Evolutionary conservation across 2,113 vertebrate genomes (phyloP).

Genomic region (Spermophilus dauricus): DNA sequence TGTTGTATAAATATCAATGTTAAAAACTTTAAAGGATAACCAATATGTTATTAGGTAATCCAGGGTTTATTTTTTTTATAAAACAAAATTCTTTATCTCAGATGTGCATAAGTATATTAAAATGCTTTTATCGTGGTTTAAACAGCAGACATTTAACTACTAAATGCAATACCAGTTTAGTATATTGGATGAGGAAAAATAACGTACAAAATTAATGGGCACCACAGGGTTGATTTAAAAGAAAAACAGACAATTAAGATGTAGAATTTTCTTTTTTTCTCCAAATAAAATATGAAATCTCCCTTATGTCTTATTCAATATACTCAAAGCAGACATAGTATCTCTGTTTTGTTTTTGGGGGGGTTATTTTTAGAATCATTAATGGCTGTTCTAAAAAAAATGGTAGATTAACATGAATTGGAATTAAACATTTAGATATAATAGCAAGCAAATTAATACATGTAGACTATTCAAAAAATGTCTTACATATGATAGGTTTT

Average conservation of each 20-base stretch:
- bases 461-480: not conserved
- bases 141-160: not conserved
- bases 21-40: not conserved
- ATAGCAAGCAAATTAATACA: not conserved
- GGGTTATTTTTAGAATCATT: not conserved
- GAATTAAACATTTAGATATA: not conserved
- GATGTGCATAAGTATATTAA: not conserved
- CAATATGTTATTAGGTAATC: not conserved
- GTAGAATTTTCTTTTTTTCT: not conserved
- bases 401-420: not conserved
- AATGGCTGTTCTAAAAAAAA: accelerated
- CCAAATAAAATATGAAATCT: not conserved
- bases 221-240: not conserved
- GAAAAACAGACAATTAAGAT: not conserved
- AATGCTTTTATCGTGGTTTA: not conserved
- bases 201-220: not conserved
- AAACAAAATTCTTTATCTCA: not conserved
- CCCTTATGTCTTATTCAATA: not conserved
- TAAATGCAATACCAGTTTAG: not conserved
- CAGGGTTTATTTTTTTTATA: not conserved
- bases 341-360: not conserved
- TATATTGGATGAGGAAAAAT: not conserved
- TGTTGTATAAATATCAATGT: not conserved
- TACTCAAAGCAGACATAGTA: not conserved
- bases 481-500: not conserved